Base-by-base conservation (phyloP, 2,113 vertebrate genomes). In the Synodontis membranacea region DNA sequence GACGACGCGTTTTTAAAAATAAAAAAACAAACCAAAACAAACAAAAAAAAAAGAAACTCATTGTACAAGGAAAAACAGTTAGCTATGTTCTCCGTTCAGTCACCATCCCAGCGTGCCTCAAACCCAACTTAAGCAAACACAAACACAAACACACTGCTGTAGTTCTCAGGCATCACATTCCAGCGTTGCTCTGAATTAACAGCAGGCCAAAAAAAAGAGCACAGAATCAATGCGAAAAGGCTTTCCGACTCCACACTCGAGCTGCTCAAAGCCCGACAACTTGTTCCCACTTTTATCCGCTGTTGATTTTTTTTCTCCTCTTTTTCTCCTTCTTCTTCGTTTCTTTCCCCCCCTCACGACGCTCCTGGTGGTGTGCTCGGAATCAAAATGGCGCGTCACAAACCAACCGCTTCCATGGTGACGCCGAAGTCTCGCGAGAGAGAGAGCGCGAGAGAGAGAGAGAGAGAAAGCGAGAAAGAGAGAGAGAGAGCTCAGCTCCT, bases 381-480 rank as follows among this genome's bases (percentile, higher is more conserved):
- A 88, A 90, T 89, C 93, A 95, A 96, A 96, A 96, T 95, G 95
- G 95, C 95, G 94, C 88, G 93, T 94, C 91, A 93, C 94, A 95
- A 94, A 95, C 94, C 34, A 91, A 93, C 89, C 88, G 95, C 94
- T 95, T 93, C 95, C 95, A 96, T 96, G 95, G 95, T 90, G 94
- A 96, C 94, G 91, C 90, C 78, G n/a, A 83, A 50, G 68, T 86
- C 82, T 86, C 10, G 76, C n/a, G n/a, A n/a, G n/a, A n/a, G n/a
- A n/a, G n/a, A n/a, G n/a, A n/a, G n/a, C n/a, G n/a, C n/a, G n/a
- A n/a, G n/a, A n/a, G n/a, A n/a, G n/a, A n/a, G n/a, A n/a, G n/a
- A n/a, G n/a, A n/a, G n/a, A n/a, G n/a, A n/a, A n/a, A n/a, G n/a
- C n/a, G n/a, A n/a, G n/a, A n/a, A n/a, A n/a, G n/a, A n/a, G n/a